Evolutionary conservation across 2,888 invertebrate genomes (phyloP).

Genomic region (Lepidocyrtoides sp.): DNA sequence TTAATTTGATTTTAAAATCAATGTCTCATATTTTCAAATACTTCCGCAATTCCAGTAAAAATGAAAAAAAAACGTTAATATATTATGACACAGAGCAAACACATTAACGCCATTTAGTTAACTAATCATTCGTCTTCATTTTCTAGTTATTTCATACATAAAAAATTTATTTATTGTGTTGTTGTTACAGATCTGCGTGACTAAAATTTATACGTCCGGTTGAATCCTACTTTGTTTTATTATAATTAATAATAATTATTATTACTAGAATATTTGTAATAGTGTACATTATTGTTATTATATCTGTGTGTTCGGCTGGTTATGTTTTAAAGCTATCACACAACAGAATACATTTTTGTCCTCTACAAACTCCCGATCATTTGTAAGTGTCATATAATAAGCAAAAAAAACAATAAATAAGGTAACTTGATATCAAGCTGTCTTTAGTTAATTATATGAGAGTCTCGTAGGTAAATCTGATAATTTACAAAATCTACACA

Average conservation of each 20-base stretch:
- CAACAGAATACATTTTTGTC: slow-evolving; percentile 33
- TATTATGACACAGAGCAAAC: not conserved
- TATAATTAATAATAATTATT: slow-evolving; percentile 24
- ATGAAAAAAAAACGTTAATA: slow-evolving; percentile 1
- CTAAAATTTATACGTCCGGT: slow-evolving; percentile 50
- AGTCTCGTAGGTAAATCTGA: slow-evolving; percentile 16
- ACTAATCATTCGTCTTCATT: not conserved
- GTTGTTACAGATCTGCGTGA: slow-evolving; percentile 73
- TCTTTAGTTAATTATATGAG: slow-evolving; percentile 23
- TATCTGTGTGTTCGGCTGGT: slow-evolving; percentile 1
- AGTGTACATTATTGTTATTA: not conserved
- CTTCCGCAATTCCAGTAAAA: not conserved
- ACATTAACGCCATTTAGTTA: not conserved
- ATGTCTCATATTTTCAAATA: slow-evolving; percentile 1
- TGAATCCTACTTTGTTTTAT: not conserved
- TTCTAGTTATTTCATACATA: not conserved
- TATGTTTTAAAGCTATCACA: slow-evolving; percentile 9
- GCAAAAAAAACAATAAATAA: slow-evolving; percentile 54
- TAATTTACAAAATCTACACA: not conserved
- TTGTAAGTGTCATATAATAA: not conserved
- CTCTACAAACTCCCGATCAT: not conserved
- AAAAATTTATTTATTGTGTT: slow-evolving; percentile 5
- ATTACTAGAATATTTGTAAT: slow-evolving; percentile 17
- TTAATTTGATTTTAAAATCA: not conserved
- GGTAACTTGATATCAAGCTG: slow-evolving; percentile 61